Base-by-base conservation (phyloP, 2,797 vertebrate species). In the Etheostoma nigrum region DNA sequence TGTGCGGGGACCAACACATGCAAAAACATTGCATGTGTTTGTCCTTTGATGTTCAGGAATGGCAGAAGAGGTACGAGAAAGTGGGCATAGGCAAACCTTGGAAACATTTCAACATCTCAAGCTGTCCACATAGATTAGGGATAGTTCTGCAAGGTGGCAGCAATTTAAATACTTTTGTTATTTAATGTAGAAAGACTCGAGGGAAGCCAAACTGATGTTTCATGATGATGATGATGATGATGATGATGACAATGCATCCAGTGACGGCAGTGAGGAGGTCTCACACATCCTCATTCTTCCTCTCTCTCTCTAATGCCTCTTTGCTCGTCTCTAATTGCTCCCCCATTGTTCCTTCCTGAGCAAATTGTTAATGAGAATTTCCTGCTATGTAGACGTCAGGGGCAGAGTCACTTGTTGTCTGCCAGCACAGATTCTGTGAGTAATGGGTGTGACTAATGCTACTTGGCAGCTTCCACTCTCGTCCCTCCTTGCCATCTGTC, bases 381-480 rank as follows among this genome's bases (percentile, higher is more conserved):
- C 91, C 87, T 85, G 85, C 87, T 86, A 92, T 85, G 90, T 87
- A 87, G 92, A 95, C 86, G 83, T 93, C 89, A 87, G 91, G 88
- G 86, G 79, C 81, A 70, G 82, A 87, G 81, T 87, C 89, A 91
- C 92, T 92, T 87, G 87, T 90, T 93, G 92, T 94, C 90, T 94
- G 90, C 93, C 93, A 92, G 89, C 87, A 53, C 79, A 76, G 86
- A 91, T 88, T 87, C 86, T 89, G 91, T 92, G 93, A 94, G 94
- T 95, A 95, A 94, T 95, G 93, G 94, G 91, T 93, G 94, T 95
- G 93, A 94, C 94, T 95, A 95, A 96, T 94, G 86, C 89, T 69
- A 86, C 91, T 89, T 95, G 94, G 94, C 95, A 95, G 91, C 90
- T 81, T 91, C 91, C 80, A 79, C 90, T 84, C 77, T 82, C 60